Evolutionary conservation across 2,888 invertebrate genomes (phyloP).

Genomic region (Pachydiplax longipennis): DNA sequence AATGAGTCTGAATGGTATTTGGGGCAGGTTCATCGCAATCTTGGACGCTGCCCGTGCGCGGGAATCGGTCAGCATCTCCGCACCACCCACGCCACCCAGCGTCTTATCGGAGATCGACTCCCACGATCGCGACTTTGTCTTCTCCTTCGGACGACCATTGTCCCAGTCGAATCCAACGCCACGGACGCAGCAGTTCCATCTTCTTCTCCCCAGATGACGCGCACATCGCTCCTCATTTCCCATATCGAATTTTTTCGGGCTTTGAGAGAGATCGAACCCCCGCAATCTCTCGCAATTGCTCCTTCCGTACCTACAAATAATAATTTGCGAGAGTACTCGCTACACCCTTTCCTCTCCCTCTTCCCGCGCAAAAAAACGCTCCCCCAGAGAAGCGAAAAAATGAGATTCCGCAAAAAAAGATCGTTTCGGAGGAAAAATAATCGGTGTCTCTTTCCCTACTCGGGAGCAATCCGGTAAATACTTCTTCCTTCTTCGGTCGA

Average conservation of each 20-base stretch:
- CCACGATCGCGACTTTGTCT: background rate
- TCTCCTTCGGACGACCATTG: background rate
- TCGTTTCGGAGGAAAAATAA: background rate
- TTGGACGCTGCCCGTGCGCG: too few relatives aligned
- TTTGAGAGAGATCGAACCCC: background rate
- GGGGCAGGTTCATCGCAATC: background rate
- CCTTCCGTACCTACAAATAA: conserved; percentile 19
- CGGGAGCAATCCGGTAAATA: background rate
- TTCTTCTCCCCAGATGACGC: background rate
- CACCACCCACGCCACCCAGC: background rate
- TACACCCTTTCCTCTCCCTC: background rate
- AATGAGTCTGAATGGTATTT: too few relatives aligned
- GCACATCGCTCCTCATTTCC: background rate
- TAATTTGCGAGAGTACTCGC: conserved; percentile 36
- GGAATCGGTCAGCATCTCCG: too few relatives aligned
- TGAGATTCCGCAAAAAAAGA: background rate
- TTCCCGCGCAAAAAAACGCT: background rate
- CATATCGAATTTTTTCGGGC: background rate
- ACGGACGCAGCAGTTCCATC: background rate
- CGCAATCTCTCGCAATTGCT: background rate
- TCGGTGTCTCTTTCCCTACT: background rate
- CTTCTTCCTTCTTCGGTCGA: background rate
- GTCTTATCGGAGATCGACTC: background rate
- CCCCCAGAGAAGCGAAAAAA: background rate
- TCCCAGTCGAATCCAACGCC: background rate